Base-by-base conservation (phyloP, 2,888 invertebrate genomes). In the Pristionchus maxplancki region DNA sequence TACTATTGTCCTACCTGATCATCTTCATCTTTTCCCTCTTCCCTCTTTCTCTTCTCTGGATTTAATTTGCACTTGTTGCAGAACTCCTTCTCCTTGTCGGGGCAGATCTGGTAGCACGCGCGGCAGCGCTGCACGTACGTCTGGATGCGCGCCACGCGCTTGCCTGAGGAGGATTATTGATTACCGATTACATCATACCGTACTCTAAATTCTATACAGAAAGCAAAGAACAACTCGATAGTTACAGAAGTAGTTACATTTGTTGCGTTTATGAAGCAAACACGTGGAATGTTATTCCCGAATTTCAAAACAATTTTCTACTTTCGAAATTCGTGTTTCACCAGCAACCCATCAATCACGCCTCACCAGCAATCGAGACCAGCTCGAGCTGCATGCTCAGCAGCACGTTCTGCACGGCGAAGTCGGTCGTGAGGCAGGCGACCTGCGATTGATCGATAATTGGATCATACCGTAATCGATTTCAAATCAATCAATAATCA, bases 1-100 rank as follows among this genome's bases (percentile, higher is more conserved):
- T n/a, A n/a, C n/a, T n/a, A n/a, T n/a, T n/a, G n/a, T n/a, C n/a
- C n/a, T n/a, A n/a, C n/a, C n/a, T n/a, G n/a, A n/a, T n/a, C n/a
- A n/a, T n/a, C n/a, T n/a, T n/a, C n/a, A n/a, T n/a, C n/a, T n/a
- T n/a, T n/a, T n/a, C n/a, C n/a, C n/a, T n/a, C n/a, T n/a, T n/a
- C n/a, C n/a, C n/a, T n/a, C n/a, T n/a, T n/a, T n/a, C n/a, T n/a
- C n/a, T n/a, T n/a, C n/a, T n/a, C n/a, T n/a, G n/a, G n/a, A n/a
- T n/a, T n/a, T n/a, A n/a, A n/a, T n/a, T n/a, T n/a, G 95, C 99
- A 99, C 94, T 97, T 97, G 0, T 97, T 98, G 95, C 99, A 99
- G 95, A 99, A 99, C 48, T 97, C 95, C 95, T 97, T 97, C 0
- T 97, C 97, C 97, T 98, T 97, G 44, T 97, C 96, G 93, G 97